Percentiles rank a stretch among this genome's conserved stretches.
Evolutionary conservation across 2,797 vertebrate species (phyloP).

Genomic region (Acrossocheilus fasciatus): DNA sequence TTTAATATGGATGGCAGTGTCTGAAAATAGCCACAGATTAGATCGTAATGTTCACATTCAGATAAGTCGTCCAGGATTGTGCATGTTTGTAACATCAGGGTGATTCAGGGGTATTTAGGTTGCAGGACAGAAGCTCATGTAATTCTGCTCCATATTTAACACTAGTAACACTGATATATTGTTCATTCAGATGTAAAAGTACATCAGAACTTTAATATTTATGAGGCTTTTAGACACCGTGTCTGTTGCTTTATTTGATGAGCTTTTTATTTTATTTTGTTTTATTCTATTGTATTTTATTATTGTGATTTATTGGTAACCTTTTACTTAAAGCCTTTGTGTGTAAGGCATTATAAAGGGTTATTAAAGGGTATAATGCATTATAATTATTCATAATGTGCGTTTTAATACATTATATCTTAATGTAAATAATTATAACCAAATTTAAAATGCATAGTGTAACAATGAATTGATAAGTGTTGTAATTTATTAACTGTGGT

Average conservation of each 20-base stretch:
- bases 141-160: constrained; percentile 8
- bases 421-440: background rate
- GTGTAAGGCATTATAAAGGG: background rate
- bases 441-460: background rate
- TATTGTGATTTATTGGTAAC: background rate
- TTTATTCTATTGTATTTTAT: background rate
- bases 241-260: background rate
- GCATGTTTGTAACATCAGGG: constrained; percentile 61
- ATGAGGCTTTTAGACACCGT: background rate
- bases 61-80: constrained; percentile 59
- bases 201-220: background rate
- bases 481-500: background rate
- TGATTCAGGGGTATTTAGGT: constrained; percentile 45
- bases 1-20: constrained; percentile 51
- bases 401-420: background rate
- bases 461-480: background rate
- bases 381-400: background rate
- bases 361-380: background rate
- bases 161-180: constrained; percentile 56
- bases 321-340: background rate
- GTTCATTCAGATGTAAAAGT: constrained; percentile 47
- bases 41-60: constrained; percentile 55
- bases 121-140: constrained; percentile 29
- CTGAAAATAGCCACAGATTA: constrained; percentile 64
- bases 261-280: background rate